Conservation (phyloP, 2,888 invertebrate species). For the Drosophila lacicola region DNA sequence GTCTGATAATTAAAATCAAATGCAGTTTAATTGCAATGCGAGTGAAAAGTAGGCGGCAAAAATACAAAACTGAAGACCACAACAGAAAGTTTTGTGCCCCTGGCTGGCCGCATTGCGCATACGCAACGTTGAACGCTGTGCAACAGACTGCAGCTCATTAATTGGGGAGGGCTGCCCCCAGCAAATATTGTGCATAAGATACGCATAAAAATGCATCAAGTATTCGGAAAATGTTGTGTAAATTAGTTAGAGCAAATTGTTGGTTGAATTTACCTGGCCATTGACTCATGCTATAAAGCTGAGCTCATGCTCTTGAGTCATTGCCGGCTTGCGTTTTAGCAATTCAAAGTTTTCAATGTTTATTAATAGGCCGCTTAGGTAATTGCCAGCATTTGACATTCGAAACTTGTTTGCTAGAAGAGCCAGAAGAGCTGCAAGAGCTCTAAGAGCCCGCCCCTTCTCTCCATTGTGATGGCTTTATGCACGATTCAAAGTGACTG, state of each 20-base stretch:
- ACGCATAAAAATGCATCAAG: conserved; percentile 44
- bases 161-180: conserved; percentile 23
- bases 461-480: conserved; percentile 9
- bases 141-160: conserved; percentile 62
- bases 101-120: conserved; percentile 38
- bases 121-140: conserved; percentile 50
- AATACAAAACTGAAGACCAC: conserved; percentile 9
- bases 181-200: conserved; percentile 39
- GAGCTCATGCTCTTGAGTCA: conserved; percentile 62
- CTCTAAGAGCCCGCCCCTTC: conserved; percentile 5
- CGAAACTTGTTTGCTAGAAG: conserved; percentile 40
- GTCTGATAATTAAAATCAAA: conserved; percentile 41
- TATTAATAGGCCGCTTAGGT: conserved; percentile 63
- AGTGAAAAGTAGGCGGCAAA: conserved; percentile 56
- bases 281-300: conserved; percentile 50
- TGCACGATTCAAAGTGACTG: conserved; percentile 59
- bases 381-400: conserved; percentile 69
- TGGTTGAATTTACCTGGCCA: conserved; percentile 39
- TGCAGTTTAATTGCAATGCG: conserved; percentile 56
- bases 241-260: conserved; percentile 18
- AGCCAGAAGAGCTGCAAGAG: conserved; percentile 17
- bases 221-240: conserved; percentile 41
- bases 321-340: conserved; percentile 20
- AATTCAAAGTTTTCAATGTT: conserved; percentile 35
- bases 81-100: conserved; percentile 45